phyloP scores from a whole-genome alignment of 2,888 invertebrate genomes.

The Phlogophora meticulosa region DNA sequence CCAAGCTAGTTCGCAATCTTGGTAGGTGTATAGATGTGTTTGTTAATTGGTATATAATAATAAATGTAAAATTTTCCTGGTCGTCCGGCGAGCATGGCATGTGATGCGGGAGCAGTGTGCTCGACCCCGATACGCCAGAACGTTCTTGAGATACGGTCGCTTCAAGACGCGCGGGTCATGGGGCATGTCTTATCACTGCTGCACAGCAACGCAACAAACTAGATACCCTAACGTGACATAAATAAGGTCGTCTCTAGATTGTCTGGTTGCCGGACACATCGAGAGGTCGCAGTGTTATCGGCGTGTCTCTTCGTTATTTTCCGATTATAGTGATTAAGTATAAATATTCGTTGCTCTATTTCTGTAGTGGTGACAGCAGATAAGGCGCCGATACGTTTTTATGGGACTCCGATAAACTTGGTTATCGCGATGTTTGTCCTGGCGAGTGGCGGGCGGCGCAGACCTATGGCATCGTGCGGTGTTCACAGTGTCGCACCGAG shows the following conservation, averaged over 20 bases:
- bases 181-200: conserved; percentile 74
- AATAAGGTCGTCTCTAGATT: conserved; percentile 34
- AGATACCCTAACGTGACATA: conserved; percentile 21
- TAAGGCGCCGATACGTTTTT: conserved; percentile 68
- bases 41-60: conserved; percentile 22
- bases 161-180: conserved; percentile 74
- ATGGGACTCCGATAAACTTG: conserved; percentile 70
- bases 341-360: conserved; percentile 76
- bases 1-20: not conserved
- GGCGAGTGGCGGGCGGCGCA: conserved; percentile 13
- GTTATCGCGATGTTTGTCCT: conserved; percentile 68
- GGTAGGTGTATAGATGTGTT: conserved; percentile 1
- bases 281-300: conserved; percentile 78
- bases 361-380: conserved; percentile 68
- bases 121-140: conserved; percentile 68
- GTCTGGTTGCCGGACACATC: conserved; percentile 38
- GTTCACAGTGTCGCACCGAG: no score
- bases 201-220: conserved; percentile 25
- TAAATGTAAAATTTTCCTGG: conserved; percentile 42
- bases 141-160: conserved; percentile 73
- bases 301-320: conserved; percentile 81
- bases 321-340: conserved; percentile 82
- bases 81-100: conserved; percentile 15
- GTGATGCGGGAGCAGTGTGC: conserved; percentile 47
- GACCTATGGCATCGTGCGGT: not conserved